phyloP scores from a whole-genome alignment of 2,888 invertebrate species.

The Cryptus viduatorius region DNA sequence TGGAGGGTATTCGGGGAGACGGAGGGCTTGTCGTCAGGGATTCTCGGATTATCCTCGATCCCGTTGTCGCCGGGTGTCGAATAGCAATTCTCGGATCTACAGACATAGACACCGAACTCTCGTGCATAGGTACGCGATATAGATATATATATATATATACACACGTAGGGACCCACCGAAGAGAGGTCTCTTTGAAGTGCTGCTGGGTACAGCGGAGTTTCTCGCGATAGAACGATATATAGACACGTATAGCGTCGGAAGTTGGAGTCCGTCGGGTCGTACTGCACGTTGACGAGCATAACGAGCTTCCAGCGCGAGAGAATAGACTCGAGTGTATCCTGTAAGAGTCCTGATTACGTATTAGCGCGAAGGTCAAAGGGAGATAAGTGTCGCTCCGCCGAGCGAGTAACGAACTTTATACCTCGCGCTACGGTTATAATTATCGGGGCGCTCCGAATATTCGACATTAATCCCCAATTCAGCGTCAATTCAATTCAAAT shows the following conservation, averaged over 20 bases:
- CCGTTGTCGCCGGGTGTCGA: conserved; percentile 6
- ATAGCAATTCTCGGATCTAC: not conserved
- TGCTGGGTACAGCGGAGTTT: conserved; percentile 14
- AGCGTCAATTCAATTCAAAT: too few species aligned
- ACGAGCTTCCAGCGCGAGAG: conserved; percentile 35
- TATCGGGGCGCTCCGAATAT: too few species aligned
- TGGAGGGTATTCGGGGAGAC: not conserved
- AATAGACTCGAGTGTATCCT: conserved; percentile 32
- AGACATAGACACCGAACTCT: not conserved
- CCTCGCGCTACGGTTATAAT: too few species aligned
- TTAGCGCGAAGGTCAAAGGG: conserved; percentile 58
- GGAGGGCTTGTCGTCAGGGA: not conserved
- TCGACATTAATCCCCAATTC: too few species aligned
- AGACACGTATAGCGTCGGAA: conserved; percentile 5
- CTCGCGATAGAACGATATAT: not conserved
- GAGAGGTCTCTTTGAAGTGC: conserved; percentile 35
- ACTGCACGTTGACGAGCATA: conserved; percentile 38
- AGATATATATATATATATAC: conserved; percentile 3
- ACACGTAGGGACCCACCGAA: not conserved
- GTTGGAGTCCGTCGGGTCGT: conserved; percentile 6
- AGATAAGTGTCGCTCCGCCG: conserved; percentile 36
- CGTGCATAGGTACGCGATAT: not conserved
- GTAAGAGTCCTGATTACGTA: conserved; percentile 60
- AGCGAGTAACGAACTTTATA: too few species aligned
- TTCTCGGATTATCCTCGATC: conserved; percentile 45